Conservation (phyloP, 2,797 vertebrate genomes). For the Eulemur coronatus region DNA sequence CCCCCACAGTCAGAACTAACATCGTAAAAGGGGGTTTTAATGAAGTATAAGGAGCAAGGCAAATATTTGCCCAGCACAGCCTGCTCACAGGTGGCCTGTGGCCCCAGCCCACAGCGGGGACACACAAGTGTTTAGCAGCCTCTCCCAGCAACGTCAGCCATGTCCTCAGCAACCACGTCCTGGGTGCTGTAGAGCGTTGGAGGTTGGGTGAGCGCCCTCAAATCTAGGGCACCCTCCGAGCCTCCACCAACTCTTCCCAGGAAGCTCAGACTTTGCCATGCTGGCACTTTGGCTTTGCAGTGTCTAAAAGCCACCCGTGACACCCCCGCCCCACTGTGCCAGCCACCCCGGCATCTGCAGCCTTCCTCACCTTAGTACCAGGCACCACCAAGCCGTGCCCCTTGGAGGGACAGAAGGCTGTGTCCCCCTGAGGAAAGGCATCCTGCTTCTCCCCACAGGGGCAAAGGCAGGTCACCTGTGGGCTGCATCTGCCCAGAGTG, state of each 20-base stretch:
- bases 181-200: neutral
- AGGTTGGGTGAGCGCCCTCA: neutral
- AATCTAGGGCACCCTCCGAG: neutral
- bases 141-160: conserved; percentile 66
- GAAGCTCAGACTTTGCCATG: neutral
- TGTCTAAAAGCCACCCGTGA: neutral
- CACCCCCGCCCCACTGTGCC: too few species aligned
- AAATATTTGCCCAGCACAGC: conserved; percentile 82
- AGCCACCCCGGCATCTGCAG: neutral
- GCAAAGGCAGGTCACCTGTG: neutral
- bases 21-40: conserved; percentile 66
- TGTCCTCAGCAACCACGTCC: neutral
- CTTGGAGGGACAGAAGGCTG: neutral
- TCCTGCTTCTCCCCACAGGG: neutral
- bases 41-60: conserved; percentile 76
- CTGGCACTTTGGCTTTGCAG: neutral
- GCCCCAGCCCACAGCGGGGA: neutral
- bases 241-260: neutral
- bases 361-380: neutral
- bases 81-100: conserved; percentile 24
- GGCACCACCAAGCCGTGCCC: neutral
- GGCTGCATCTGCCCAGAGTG: neutral
- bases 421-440: neutral
- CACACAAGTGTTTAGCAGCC: neutral
- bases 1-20: conserved; percentile 48